Conservation (phyloP, 2,888 invertebrate genomes). For the Parapristionchus giblindavisi region DNA sequence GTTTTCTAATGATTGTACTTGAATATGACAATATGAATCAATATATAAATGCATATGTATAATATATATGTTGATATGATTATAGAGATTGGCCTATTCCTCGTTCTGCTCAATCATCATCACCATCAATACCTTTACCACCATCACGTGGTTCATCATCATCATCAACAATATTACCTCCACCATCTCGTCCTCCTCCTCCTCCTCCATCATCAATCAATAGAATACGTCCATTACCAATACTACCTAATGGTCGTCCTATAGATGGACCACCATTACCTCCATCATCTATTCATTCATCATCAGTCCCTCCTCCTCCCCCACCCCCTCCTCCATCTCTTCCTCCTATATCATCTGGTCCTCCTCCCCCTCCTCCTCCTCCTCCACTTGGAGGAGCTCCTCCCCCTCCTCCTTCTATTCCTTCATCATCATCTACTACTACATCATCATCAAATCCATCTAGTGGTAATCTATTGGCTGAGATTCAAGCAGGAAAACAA, state of each 20-base stretch:
- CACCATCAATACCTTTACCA: slow-evolving; percentile 30
- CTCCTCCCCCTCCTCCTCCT: slow-evolving; percentile 49
- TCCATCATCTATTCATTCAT: slow-evolving; percentile 7
- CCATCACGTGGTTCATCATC: slow-evolving; percentile 25
- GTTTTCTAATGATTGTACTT: too few species aligned
- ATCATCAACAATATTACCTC: not conserved
- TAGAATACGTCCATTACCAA: slow-evolving; percentile 21
- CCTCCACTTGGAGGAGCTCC: slow-evolving; percentile 43
- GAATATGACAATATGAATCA: too few species aligned
- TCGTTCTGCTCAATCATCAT: slow-evolving; percentile 15
- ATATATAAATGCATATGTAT: too few species aligned
- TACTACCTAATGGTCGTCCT: too few species aligned
- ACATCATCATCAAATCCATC: not conserved
- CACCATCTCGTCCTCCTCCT: slow-evolving; percentile 29
- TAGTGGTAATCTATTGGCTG: slow-evolving; percentile 28
- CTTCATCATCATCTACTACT: not conserved
- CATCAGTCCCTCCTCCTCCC: slow-evolving; percentile 23
- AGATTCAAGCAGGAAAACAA: slow-evolving; percentile 39
- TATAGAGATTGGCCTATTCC: too few species aligned
- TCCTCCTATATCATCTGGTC: slow-evolving; percentile 42
- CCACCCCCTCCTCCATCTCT: slow-evolving; percentile 57
- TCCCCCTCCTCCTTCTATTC: slow-evolving; percentile 31
- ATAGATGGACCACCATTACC: slow-evolving; percentile 21
- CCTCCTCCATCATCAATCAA: slow-evolving; percentile 30
- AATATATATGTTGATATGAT: too few species aligned